These are phyloP conservation scores for Agonum fuliginosum DNA, from an alignment of 2,888 invertebrate genomes.

Conservation along the genomic window DNA sequence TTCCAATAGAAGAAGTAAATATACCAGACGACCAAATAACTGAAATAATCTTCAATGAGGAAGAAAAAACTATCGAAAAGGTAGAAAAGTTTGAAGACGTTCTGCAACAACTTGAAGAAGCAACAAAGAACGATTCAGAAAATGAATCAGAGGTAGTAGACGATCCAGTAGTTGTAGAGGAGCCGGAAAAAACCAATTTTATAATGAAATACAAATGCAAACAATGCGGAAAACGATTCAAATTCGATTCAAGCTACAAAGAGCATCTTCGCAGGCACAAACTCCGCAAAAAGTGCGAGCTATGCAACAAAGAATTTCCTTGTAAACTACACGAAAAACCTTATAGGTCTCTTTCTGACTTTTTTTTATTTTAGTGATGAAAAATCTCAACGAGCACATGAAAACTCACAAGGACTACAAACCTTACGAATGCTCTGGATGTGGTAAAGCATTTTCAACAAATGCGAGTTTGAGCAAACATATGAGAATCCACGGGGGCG, in stretches of 20 bases:
- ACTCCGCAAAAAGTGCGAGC: constrained; percentile 66
- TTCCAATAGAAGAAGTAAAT: constrained; percentile 15
- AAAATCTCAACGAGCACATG: constrained; percentile 66
- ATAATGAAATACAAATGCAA: constrained; percentile 63
- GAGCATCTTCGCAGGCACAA: constrained; percentile 68
- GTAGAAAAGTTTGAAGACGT: constrained; percentile 41
- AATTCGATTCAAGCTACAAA: constrained; percentile 65
- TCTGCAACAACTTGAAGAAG: neutral
- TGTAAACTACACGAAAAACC: constrained; percentile 64
- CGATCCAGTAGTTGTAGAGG: constrained; percentile 19
- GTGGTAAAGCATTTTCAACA: constrained; percentile 67
- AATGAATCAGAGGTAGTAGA: neutral
- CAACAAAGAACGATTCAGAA: neutral
- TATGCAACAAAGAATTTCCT: constrained; percentile 68
- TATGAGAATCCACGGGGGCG: constrained; percentile 68
- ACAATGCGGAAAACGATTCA: constrained; percentile 67
- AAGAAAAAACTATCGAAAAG: neutral
- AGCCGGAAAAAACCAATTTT: constrained; percentile 43
- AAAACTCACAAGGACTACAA: constrained; percentile 67
- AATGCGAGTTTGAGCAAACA: constrained; percentile 68
- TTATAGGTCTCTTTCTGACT: neutral
- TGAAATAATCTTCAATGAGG: constrained; percentile 13
- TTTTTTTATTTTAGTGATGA: constrained; percentile 66
- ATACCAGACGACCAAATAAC: constrained; percentile 11
- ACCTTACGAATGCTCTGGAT: constrained; percentile 67